These are phyloP conservation scores for Corythucha ciliata DNA, from an alignment of 2,888 invertebrate species.

Conservation along the genomic window DNA sequence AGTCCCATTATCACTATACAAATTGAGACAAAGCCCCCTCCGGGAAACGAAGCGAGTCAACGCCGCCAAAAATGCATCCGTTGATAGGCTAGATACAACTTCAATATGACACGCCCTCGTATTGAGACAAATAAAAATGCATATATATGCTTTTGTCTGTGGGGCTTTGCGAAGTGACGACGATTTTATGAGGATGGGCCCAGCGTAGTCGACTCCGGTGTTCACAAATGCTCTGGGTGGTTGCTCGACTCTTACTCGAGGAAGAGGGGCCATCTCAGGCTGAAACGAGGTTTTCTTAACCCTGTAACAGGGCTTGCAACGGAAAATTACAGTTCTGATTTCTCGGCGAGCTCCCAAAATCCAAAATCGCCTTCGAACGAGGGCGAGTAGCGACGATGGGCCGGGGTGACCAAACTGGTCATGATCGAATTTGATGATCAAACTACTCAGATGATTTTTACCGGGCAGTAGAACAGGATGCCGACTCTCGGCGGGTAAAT, in stretches of 20 bases:
- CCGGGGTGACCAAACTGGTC: slow-evolving; percentile 21
- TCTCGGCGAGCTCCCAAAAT: slow-evolving; percentile 16
- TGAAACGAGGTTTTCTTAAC: neutral
- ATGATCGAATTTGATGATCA: slow-evolving; percentile 23
- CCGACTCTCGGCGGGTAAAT: slow-evolving; percentile 5
- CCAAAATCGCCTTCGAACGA: slow-evolving; percentile 22
- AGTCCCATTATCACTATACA: slow-evolving; percentile 33
- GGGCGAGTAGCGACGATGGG: slow-evolving; percentile 6
- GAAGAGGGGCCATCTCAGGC: slow-evolving; percentile 28
- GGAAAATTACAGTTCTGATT: slow-evolving; percentile 1
- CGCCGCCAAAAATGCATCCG: slow-evolving; percentile 30
- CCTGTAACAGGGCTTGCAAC: slow-evolving; percentile 22
- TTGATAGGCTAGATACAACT: slow-evolving; percentile 27
- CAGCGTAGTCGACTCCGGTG: slow-evolving; percentile 26
- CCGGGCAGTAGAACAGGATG: slow-evolving; percentile 26
- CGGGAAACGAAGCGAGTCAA: slow-evolving; percentile 30
- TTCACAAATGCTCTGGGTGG: slow-evolving; percentile 12
- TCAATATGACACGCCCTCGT: slow-evolving; percentile 34
- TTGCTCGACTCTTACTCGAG: slow-evolving; percentile 13
- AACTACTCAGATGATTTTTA: slow-evolving; percentile 10
- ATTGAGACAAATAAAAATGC: slow-evolving; percentile 35
- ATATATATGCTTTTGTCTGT: slow-evolving; percentile 28
- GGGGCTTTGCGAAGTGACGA: slow-evolving; percentile 14
- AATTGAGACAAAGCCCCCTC: slow-evolving; percentile 24
- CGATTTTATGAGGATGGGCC: slow-evolving; percentile 22